These are phyloP conservation scores for Antitype chi DNA, from an alignment of 2,888 invertebrate species.

Conservation along the genomic window DNA sequence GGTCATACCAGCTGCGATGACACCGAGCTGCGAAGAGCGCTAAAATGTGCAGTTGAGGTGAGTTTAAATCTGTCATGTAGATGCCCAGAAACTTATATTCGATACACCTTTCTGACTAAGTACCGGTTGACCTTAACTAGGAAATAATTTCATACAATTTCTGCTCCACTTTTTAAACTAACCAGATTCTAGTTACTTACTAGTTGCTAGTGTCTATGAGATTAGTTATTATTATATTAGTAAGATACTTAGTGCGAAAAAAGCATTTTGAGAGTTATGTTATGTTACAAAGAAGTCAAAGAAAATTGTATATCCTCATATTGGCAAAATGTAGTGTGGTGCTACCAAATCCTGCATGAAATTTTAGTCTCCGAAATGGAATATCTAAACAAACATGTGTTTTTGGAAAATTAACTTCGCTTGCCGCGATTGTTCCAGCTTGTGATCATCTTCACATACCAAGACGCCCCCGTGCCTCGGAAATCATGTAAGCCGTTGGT, in stretches of 20 bases:
- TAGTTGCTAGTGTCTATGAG: too few relatives aligned
- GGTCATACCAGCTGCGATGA: slow-evolving; percentile 85
- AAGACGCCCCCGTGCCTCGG: too few relatives aligned
- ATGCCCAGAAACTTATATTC: not conserved
- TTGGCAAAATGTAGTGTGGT: not conserved
- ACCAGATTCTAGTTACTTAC: too few relatives aligned
- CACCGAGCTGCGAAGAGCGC: slow-evolving; percentile 65
- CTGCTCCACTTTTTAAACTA: not conserved
- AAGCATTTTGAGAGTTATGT: not conserved
- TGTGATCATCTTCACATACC: too few relatives aligned
- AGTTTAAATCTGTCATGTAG: not conserved
- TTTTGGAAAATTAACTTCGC: not conserved
- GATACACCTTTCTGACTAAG: too few relatives aligned
- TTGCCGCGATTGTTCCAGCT: too few relatives aligned
- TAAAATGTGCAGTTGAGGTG: slow-evolving; percentile 27
- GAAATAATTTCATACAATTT: not conserved
- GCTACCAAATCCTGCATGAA: not conserved
- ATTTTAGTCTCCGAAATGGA: not conserved
- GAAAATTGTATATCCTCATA: not conserved
- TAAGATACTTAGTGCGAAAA: not conserved
- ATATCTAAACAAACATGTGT: not conserved
- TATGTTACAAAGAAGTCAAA: not conserved
- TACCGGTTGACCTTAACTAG: too few relatives aligned
- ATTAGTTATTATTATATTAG: not conserved
- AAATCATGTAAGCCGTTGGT: too few relatives aligned